These are phyloP conservation scores for Gryllus longicercus DNA, from an alignment of 2,888 invertebrate genomes.

Conservation along the genomic window DNA sequence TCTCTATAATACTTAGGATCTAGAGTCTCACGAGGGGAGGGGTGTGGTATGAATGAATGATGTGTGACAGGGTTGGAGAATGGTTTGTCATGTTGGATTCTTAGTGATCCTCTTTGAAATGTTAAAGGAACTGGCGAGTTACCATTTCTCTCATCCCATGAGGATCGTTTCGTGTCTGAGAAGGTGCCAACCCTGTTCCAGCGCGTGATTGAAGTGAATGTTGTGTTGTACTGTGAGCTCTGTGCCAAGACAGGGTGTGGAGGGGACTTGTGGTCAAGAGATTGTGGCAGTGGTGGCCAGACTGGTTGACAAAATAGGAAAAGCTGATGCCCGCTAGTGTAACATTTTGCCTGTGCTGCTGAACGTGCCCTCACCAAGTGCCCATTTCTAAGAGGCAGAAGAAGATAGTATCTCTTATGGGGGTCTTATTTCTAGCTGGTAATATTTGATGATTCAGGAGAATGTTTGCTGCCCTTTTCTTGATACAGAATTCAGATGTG, in stretches of 20 bases:
- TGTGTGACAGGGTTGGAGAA: not conserved
- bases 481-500: too few relatives aligned
- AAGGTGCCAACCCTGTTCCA: not conserved
- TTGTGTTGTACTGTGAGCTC: constrained; percentile 17
- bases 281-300: constrained; percentile 33
- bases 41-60: not conserved
- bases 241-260: constrained; percentile 24
- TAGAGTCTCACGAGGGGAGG: not conserved
- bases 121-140: not conserved
- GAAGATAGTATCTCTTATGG: too few relatives aligned
- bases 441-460: too few relatives aligned
- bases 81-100: not conserved
- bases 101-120: not conserved
- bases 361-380: not conserved
- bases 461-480: too few relatives aligned
- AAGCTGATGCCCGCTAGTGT: constrained; percentile 33
- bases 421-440: too few relatives aligned
- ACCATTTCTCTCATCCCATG: not conserved
- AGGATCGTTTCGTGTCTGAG: not conserved
- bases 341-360: not conserved
- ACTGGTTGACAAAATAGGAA: constrained; percentile 36
- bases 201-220: not conserved
- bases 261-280: constrained; percentile 27
- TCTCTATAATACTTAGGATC: not conserved
- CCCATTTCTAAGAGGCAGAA: not conserved